Evolutionary conservation across 2,113 vertebrate species (phyloP).

Genomic region (Anguilla rostrata): DNA sequence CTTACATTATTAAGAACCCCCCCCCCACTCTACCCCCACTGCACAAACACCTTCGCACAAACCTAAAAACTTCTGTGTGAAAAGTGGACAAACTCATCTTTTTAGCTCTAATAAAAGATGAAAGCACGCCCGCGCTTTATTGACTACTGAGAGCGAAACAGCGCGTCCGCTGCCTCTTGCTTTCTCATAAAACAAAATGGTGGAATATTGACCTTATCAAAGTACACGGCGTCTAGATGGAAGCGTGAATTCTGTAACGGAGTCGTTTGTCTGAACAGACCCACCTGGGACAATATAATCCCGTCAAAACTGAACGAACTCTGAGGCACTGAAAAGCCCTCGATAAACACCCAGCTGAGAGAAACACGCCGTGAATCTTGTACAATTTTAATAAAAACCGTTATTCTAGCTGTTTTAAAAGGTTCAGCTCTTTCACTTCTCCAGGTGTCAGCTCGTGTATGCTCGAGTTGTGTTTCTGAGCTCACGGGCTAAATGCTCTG

Average conservation of each 20-base stretch:
- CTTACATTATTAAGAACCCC: no score
- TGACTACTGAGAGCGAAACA: background rate
- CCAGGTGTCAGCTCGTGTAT: background rate
- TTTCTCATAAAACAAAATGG: background rate
- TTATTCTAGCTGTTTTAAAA: background rate
- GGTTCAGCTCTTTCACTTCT: background rate
- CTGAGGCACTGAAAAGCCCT: background rate
- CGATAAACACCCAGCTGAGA: background rate
- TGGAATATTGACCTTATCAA: background rate
- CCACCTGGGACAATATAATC: background rate
- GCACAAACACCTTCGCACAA: no score
- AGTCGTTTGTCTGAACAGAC: background rate
- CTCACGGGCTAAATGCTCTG: background rate
- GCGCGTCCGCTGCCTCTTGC: background rate
- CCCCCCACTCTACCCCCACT: no score
- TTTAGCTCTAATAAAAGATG: no score
- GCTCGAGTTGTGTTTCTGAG: background rate
- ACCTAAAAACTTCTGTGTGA: no score
- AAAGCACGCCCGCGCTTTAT: background rate
- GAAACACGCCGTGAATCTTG: background rate
- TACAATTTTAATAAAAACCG: background rate
- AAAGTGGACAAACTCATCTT: no score
- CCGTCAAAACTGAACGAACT: background rate
- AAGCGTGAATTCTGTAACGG: background rate
- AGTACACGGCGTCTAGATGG: background rate